Conservation (phyloP, 2,888 invertebrate genomes). For the Meloe dianella region DNA sequence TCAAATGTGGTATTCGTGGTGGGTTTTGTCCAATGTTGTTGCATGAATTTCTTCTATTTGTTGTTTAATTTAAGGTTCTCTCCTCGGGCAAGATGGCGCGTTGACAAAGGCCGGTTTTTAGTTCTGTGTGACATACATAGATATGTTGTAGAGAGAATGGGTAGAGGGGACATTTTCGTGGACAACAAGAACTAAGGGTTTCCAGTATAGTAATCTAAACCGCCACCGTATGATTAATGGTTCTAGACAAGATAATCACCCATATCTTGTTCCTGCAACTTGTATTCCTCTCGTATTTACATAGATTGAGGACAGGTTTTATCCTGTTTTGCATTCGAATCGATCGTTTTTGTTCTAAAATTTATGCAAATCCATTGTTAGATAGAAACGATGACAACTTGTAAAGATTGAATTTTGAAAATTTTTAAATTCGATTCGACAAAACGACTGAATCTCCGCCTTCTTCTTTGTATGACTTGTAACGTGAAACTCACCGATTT, state of each 20-base stretch:
- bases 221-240: slow-evolving; percentile 43
- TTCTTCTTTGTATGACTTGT: background rate
- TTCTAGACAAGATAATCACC: slow-evolving; percentile 45
- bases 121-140: slow-evolving; percentile 17
- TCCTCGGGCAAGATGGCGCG: slow-evolving; percentile 42
- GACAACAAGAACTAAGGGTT: slow-evolving; percentile 37
- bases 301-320: slow-evolving; percentile 32
- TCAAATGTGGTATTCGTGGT: slow-evolving; percentile 14
- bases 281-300: slow-evolving; percentile 35
- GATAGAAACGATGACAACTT: slow-evolving; percentile 7
- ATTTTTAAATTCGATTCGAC: no score
- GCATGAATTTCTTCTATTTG: slow-evolving; percentile 32
- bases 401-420: background rate
- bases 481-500: background rate
- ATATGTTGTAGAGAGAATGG: no score
- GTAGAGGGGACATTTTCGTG: slow-evolving; percentile 32
- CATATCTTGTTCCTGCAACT: slow-evolving; percentile 44
- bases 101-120: slow-evolving; percentile 45
- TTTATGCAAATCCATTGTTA: slow-evolving; percentile 20
- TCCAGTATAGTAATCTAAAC: slow-evolving; percentile 36
- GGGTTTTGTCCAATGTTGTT: slow-evolving; percentile 23
- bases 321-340: slow-evolving; percentile 19
- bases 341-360: slow-evolving; percentile 21
- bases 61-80: slow-evolving; percentile 29
- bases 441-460: no score